Evolutionary conservation across 2,797 vertebrate genomes (phyloP).

Genomic region (Otus scops): DNA sequence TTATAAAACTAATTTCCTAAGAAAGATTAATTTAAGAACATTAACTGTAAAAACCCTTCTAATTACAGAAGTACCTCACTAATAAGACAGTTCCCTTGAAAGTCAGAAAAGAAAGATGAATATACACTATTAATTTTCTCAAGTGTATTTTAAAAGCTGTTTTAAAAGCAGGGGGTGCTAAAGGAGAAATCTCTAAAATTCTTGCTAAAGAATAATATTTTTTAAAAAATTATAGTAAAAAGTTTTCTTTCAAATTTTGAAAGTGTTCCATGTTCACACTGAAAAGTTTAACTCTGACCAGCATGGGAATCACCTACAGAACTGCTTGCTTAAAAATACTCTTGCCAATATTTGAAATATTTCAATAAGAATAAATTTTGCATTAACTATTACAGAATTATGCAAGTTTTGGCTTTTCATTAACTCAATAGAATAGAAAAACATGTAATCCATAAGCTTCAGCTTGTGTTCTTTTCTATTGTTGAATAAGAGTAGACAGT

Average conservation of each 20-base stretch:
- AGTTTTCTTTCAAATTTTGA: not conserved
- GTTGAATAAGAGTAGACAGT: not conserved
- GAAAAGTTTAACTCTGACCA: not conserved
- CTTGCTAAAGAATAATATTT: not conserved
- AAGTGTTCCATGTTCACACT: not conserved
- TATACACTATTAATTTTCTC: not conserved
- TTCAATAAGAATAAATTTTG: not conserved
- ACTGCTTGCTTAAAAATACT: not conserved
- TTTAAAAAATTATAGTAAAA: not conserved
- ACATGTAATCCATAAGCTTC: not conserved
- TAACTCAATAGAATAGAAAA: not conserved
- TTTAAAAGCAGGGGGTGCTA: not conserved
- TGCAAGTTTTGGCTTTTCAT: not conserved
- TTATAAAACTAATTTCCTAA: not conserved
- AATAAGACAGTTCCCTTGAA: not conserved
- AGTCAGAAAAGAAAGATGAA: not conserved
- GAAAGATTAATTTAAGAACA: not conserved
- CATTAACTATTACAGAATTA: not conserved
- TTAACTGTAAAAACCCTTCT: not conserved
- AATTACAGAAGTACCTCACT: not conserved
- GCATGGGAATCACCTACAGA: not conserved
- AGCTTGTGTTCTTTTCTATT: not conserved
- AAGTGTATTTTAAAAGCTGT: not conserved
- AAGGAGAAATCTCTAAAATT: not conserved
- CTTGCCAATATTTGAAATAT: not conserved